A percentile compares a stretch with the other conserved stretches of the same genome.
Evolutionary conservation across 2,797 vertebrate species (phyloP).

Genomic region (Enteromius trimaculatus): DNA sequence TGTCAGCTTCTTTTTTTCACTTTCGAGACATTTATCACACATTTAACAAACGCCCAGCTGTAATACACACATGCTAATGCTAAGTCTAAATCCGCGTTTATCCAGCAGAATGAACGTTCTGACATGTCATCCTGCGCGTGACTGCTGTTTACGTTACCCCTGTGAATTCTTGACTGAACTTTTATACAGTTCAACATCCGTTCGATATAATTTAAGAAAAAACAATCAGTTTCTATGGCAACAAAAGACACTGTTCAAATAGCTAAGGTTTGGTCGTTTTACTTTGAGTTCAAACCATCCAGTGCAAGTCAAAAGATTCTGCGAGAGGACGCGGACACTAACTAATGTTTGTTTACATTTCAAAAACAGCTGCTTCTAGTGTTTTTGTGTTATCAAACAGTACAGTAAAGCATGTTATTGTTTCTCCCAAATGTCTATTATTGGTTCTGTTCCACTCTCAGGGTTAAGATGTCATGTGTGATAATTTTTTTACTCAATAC

Average conservation of each 20-base stretch:
- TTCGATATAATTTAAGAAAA: neutral
- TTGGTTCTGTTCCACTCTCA: neutral
- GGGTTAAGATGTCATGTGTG: neutral
- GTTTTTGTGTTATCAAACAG: neutral
- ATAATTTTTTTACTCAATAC: neutral
- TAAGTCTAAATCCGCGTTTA: neutral
- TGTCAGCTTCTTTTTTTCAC: constrained; percentile 28
- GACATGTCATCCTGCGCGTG: neutral
- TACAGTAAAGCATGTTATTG: neutral
- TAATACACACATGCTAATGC: neutral
- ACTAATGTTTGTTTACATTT: neutral
- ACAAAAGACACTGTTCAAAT: neutral
- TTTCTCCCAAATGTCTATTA: neutral
- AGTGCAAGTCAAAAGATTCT: neutral
- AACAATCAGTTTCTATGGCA: neutral
- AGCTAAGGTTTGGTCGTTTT: neutral
- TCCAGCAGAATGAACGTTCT: neutral
- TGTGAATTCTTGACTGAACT: neutral
- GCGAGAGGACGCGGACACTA: neutral
- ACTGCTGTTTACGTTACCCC: neutral
- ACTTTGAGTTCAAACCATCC: neutral
- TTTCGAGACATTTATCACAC: neutral
- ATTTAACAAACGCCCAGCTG: neutral
- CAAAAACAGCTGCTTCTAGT: neutral
- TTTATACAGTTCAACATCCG: neutral